phyloP scores from a whole-genome alignment of 2,113 vertebrate genomes.

The Dicerorhinus sumatrensis region DNA sequence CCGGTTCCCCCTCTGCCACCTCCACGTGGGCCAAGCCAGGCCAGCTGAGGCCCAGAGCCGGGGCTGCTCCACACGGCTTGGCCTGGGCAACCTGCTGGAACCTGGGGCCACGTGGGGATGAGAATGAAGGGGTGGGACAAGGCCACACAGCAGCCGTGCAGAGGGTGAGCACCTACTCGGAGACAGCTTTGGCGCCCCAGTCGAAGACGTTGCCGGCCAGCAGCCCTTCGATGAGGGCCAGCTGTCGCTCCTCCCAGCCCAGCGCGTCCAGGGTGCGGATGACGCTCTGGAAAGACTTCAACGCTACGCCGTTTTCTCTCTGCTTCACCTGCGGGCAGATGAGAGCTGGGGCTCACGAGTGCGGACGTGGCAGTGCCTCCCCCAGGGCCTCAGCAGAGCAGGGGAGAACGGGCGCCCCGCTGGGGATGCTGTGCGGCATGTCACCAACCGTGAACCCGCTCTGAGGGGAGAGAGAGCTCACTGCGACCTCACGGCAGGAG shows the following conservation, averaged over 20 bases:
- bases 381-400: neutral
- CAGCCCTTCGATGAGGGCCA: slow-evolving; percentile 95
- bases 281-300: slow-evolving; percentile 94
- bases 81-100: neutral
- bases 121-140: neutral
- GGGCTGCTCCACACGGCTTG: neutral
- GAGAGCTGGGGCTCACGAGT: slow-evolving; percentile 2
- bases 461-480: neutral
- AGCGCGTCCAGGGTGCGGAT: slow-evolving; percentile 92
- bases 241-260: slow-evolving; percentile 97
- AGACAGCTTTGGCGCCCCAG: slow-evolving; percentile 99
- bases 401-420: accelerated
- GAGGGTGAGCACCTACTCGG: slow-evolving; percentile 92
- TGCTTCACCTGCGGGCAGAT: slow-evolving; percentile 93
- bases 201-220: slow-evolving; percentile 98
- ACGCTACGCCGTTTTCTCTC: slow-evolving; percentile 94
- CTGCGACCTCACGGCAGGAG: accelerated
- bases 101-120: neutral
- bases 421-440: accelerated
- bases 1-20: neutral
- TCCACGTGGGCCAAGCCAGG: neutral
- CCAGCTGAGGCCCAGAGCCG: neutral
- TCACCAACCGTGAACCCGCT: accelerated
- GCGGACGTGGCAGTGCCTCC: neutral
- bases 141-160: neutral